These are phyloP conservation scores for Cynopterus sphinx DNA, from an alignment of 2,797 vertebrate species.

Conservation along the genomic window DNA sequence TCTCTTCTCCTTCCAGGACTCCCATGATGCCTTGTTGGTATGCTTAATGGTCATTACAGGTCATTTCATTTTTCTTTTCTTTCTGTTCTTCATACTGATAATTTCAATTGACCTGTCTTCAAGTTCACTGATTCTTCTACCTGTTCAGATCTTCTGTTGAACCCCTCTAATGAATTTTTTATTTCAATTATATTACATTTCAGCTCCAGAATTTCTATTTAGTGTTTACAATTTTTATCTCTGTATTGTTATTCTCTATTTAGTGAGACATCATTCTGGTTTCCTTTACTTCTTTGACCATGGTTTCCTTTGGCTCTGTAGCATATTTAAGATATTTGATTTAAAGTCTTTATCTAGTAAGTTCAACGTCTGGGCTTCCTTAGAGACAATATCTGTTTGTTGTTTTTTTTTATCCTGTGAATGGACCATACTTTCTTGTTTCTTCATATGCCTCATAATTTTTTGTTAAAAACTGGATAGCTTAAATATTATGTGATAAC, in stretches of 20 bases:
- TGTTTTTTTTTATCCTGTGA: background rate
- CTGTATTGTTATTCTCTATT: background rate
- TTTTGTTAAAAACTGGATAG: background rate
- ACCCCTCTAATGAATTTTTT: background rate
- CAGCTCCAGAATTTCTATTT: background rate
- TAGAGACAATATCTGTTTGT: background rate
- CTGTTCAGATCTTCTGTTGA: background rate
- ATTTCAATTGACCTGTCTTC: background rate
- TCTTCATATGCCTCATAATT: background rate
- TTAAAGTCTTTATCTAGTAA: background rate
- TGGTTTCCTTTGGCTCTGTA: background rate
- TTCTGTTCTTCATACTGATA: background rate
- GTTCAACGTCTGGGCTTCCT: background rate
- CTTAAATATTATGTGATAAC: conserved; percentile 1
- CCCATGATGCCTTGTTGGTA: background rate
- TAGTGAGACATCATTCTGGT: background rate
- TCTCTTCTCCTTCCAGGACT: background rate
- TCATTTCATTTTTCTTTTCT: background rate
- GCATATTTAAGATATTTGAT: background rate
- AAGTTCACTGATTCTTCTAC: background rate
- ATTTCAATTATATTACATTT: background rate
- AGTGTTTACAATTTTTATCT: background rate
- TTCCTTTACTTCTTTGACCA: background rate
- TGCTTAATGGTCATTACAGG: background rate
- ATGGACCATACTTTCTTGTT: background rate